Percentiles rank a stretch among this genome's conserved stretches.
phyloP scores from a whole-genome alignment of 2,113 vertebrate species.

The Pycnonotus jocosus region DNA sequence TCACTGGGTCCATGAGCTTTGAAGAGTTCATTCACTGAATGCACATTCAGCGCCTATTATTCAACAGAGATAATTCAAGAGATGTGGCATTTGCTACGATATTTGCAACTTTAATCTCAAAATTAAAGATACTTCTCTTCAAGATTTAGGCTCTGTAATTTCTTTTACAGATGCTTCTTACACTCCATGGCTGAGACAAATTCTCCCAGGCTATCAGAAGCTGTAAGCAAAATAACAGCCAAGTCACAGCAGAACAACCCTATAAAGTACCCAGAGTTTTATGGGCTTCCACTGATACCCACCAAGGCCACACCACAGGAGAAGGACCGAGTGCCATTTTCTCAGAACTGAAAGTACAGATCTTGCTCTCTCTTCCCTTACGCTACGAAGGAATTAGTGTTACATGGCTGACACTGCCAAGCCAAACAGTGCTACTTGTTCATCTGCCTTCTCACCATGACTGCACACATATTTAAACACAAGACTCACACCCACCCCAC shows the following conservation, averaged over 20 bases:
- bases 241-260: background rate
- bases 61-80: background rate
- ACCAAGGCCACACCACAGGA: background rate
- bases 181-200: background rate
- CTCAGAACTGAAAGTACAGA: rapidly evolving
- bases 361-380: background rate
- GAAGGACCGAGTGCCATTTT: background rate
- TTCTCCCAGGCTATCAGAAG: background rate
- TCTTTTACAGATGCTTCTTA: background rate
- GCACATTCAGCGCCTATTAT: background rate
- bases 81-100: background rate
- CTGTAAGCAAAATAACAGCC: background rate
- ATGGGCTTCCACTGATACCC: rapidly evolving
- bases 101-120: background rate
- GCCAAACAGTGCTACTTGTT: background rate
- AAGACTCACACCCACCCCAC: background rate
- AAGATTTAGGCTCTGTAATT: background rate
- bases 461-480: background rate
- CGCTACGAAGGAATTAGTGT: background rate
- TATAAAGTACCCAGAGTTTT: background rate
- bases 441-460: background rate
- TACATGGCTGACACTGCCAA: background rate
- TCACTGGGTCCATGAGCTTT: background rate
- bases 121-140: background rate
- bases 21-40: background rate